Percentiles rank a stretch among this genome's conserved stretches.
phyloP scores from a whole-genome alignment of 2,797 vertebrate genomes.

The Epinephelus malabaricus region DNA sequence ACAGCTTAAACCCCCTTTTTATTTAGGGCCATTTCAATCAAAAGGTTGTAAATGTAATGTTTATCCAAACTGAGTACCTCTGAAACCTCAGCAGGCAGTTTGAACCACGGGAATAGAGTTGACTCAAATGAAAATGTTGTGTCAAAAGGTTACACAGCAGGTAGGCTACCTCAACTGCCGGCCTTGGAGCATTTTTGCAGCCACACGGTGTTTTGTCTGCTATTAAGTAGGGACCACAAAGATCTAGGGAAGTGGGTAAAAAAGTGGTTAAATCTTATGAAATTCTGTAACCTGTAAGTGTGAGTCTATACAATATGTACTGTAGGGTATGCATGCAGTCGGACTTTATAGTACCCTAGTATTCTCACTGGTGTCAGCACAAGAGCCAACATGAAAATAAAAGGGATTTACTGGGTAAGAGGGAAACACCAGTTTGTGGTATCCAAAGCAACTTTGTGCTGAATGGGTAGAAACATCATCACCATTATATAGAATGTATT shows the following conservation, averaged over 20 bases:
- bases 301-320: constrained; percentile 51
- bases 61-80: constrained; percentile 65
- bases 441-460: constrained; percentile 44
- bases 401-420: constrained; percentile 63
- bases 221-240: constrained; percentile 46
- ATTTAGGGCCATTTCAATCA: constrained; percentile 59
- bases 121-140: constrained; percentile 55
- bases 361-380: constrained; percentile 62
- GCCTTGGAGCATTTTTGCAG: constrained; percentile 30
- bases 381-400: constrained; percentile 63
- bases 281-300: constrained; percentile 38
- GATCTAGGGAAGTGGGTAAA: constrained; percentile 35
- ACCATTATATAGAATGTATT: constrained; percentile 24
- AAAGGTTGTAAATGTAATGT: constrained; percentile 64
- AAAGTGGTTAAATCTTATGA: constrained; percentile 45
- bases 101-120: constrained; percentile 47
- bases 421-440: constrained; percentile 45
- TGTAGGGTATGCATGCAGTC: constrained; percentile 28
- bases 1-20: constrained; percentile 43
- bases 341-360: constrained; percentile 41
- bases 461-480: constrained; percentile 29
- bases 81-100: constrained; percentile 60
- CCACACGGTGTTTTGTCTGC: constrained; percentile 46
- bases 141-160: constrained; percentile 61
- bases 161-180: constrained; percentile 49